phyloP scores from a whole-genome alignment of 2,113 vertebrate genomes.

The Antechinus stuartii region DNA sequence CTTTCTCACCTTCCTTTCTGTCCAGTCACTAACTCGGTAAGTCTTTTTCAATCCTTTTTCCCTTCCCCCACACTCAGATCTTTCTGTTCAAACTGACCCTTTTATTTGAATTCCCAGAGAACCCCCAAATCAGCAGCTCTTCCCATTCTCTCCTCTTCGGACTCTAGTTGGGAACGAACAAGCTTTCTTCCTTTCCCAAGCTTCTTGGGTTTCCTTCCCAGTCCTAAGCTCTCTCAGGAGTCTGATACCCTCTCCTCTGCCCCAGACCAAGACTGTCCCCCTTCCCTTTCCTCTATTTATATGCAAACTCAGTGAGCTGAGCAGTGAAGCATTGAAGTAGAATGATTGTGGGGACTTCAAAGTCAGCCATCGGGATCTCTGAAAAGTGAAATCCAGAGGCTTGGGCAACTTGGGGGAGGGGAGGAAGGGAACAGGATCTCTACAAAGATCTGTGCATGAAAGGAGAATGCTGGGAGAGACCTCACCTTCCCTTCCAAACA shows the following conservation, averaged over 20 bases:
- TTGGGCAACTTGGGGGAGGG: conserved; percentile 9
- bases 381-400: conserved; percentile 24
- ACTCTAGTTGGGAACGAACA: background rate
- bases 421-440: background rate
- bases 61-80: background rate
- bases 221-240: background rate
- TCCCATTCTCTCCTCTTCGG: background rate
- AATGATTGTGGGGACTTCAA: conserved; percentile 58
- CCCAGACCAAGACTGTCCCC: background rate
- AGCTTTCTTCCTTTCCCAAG: background rate
- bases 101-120: background rate
- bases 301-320: conserved; percentile 58
- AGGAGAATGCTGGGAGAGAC: background rate
- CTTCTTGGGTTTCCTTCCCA: background rate
- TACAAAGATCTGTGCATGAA: background rate
- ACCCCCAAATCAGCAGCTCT: background rate
- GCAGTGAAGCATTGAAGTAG: conserved; percentile 43
- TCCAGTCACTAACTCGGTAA: background rate
- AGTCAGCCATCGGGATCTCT: conserved; percentile 24
- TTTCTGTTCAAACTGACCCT: background rate
- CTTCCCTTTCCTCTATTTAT: conserved; percentile 16
- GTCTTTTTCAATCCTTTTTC: background rate
- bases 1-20: background rate
- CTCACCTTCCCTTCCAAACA: background rate
- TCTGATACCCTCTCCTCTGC: background rate